Base-by-base conservation (phyloP, 2,888 invertebrate genomes). In the Tachystola acroxantha region DNA sequence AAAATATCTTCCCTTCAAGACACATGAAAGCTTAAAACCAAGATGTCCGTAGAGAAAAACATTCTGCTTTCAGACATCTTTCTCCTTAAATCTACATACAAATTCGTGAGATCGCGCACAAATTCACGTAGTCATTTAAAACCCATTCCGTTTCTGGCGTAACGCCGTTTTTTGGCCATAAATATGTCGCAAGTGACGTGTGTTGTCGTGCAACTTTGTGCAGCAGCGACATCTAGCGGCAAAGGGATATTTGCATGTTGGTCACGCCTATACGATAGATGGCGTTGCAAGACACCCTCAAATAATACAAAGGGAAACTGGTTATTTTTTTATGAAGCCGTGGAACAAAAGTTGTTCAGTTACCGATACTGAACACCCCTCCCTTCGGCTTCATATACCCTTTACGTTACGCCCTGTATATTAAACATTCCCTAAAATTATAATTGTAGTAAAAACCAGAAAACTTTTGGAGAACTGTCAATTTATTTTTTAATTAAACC, bases 121-220 rank as follows among this genome's bases (percentile, higher is more conserved):
- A 80, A 84, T 80, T 82, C 80, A 72, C 74, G 65, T 61, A 77
- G 78, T 82, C 81, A 84, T 82, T 82, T 82, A 78, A 80, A 78
- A 78, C 60, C 77, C 76, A 77, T 79, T 78, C 71, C 69, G 72
- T 76, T 78, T 74, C 67, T 65, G 67, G 71, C 51, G 60, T 59
- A 68, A 65, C 64, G 68, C 63, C 70, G 72, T 73, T 74, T 78
- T 79, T 79, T 74, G 68, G 58, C 72, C 70, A 76, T 80, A 80
- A 79, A 80, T 75, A 78, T 77, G 67, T 77, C 71, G 50, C 45
- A 52, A 37, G 64, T 74, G 78, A 78, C 77, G 67, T 54, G 51
- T 46, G 48, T 53, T 58, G 53, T 57, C 51, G 57, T 52, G 41
- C 46, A 61, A 7, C 24, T 7, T n/a, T n/a, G 24, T n/a, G 24